A percentile compares a stretch with the other conserved stretches of the same genome.
These are phyloP conservation scores for Phymatocera aterrima DNA, from an alignment of 2,888 invertebrate genomes.

Conservation along the genomic window DNA sequence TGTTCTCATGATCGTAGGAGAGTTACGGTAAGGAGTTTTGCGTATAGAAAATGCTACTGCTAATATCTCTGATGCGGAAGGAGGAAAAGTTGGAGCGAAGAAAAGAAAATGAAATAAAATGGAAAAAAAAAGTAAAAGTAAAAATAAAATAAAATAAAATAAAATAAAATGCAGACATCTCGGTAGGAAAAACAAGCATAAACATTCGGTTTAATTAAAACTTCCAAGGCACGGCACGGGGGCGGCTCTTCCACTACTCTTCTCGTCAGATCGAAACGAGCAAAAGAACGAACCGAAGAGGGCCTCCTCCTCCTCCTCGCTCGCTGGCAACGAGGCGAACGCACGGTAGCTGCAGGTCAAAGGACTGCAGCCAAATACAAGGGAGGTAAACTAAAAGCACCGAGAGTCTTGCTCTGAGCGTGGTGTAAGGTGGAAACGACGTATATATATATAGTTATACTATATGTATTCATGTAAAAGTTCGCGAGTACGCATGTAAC, in stretches of 20 bases:
- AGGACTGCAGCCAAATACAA: constrained; percentile 12
- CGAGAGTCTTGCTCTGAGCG: too few relatives aligned
- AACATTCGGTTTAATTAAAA: constrained; percentile 44
- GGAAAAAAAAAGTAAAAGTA: not conserved
- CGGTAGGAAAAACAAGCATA: not conserved
- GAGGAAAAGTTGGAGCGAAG: not conserved
- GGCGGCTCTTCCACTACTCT: not conserved
- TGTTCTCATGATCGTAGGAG: too few relatives aligned
- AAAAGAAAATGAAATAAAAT: not conserved
- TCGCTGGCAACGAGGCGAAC: too few relatives aligned
- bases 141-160: not conserved
- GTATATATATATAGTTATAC: too few relatives aligned
- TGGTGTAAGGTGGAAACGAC: too few relatives aligned
- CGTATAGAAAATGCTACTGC: too few relatives aligned
- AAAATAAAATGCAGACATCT: not conserved
- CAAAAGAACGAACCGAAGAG: not conserved
- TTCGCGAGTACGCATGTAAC: too few relatives aligned
- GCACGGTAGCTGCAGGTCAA: constrained; percentile 31
- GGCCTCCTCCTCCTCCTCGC: not conserved
- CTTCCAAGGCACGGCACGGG: not conserved
- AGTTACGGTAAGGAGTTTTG: too few relatives aligned
- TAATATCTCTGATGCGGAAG: too few relatives aligned
- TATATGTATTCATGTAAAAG: too few relatives aligned
- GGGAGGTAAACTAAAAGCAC: constrained; percentile 33
- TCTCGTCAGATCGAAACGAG: constrained; percentile 16